Base-by-base conservation (phyloP, 2,797 vertebrate genomes). In the Kryptopterus vitreolus region DNA sequence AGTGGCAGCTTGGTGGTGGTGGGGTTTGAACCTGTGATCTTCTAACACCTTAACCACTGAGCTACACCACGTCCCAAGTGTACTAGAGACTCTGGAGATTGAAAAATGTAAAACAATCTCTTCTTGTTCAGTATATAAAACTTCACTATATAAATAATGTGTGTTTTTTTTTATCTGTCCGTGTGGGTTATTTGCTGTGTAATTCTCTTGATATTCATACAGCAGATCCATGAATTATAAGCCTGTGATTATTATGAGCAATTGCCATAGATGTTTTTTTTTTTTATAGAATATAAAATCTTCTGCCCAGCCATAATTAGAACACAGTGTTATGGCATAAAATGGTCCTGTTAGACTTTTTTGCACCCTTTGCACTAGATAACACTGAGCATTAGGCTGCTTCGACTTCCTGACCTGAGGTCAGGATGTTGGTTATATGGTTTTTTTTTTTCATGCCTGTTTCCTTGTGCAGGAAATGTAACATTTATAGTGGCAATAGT, bases 331-430 rank as follows among this genome's bases (percentile, higher is more conserved):
- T 35, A 18, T 63, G 20, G 33, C 1, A 50, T 24, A 69, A 70
- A 52, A 70, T 70, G 0, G 3, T 16, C 50, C 9, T 31, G 5
- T 12, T 71, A 13, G 7, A 50, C 48, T 71, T 71, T 71, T 71
- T 71, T 71, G 69, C 50, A 71, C 4, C 10, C 48, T 53, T 33
- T 71, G 69, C 50, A 71, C 69, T 33, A 33, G 69, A 55, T 53
- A n/a, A 33, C 4, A 33, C 48, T 53, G n/a, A 53, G 50, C 5
- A 53, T 13, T 8, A 71, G 16, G 69, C 20, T 35, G 31, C 29
- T 55, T 72, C 29, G 55, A 72, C 50, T 55, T 72, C 52, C 52
- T 57, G 52, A 55, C 50, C 20, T 72, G 20, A 35, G 20, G 22
- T 26, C 6, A 69, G 43, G 43, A 69, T 69, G 66, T 24, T 55